These are phyloP conservation scores for Artibeus lituratus DNA, from an alignment of 2,797 vertebrate species.

Conservation along the genomic window DNA sequence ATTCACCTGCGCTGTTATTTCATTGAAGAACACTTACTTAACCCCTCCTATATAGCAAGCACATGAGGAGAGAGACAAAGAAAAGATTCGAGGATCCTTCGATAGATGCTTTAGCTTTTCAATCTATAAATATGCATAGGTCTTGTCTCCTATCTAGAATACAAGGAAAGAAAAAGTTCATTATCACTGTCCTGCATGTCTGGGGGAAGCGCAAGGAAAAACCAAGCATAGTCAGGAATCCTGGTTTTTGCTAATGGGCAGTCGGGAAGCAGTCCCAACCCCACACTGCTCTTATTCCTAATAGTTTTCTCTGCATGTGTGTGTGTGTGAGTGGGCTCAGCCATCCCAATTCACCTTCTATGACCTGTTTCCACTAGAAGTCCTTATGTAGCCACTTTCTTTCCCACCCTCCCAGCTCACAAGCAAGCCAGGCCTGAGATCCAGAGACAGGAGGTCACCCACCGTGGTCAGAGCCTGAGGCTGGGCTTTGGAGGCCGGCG, in stretches of 20 bases:
- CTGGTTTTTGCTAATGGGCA: not conserved
- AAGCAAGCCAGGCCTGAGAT: not conserved
- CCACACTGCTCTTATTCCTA: not conserved
- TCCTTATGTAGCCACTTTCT: not conserved
- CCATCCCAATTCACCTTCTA: not conserved
- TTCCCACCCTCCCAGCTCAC: not conserved
- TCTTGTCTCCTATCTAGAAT: not conserved
- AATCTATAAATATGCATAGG: not conserved
- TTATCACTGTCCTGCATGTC: not conserved
- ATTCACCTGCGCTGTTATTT: not conserved
- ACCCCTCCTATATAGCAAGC: not conserved
- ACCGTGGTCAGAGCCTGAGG: not conserved
- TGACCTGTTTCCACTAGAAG: not conserved
- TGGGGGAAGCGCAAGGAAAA: not conserved
- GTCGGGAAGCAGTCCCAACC: not conserved
- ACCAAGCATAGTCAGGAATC: not conserved
- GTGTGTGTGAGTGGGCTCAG: not conserved
- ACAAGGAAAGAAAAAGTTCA: not conserved
- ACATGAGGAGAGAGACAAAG: not conserved
- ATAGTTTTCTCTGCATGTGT: not conserved
- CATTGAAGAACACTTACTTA: not conserved
- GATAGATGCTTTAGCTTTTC: not conserved
- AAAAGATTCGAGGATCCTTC: not conserved
- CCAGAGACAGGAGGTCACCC: not conserved
- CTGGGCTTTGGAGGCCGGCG: conserved; percentile 16